These are phyloP conservation scores for Limnothrissa miodon DNA, from an alignment of 2,113 vertebrate species.

Conservation along the genomic window DNA sequence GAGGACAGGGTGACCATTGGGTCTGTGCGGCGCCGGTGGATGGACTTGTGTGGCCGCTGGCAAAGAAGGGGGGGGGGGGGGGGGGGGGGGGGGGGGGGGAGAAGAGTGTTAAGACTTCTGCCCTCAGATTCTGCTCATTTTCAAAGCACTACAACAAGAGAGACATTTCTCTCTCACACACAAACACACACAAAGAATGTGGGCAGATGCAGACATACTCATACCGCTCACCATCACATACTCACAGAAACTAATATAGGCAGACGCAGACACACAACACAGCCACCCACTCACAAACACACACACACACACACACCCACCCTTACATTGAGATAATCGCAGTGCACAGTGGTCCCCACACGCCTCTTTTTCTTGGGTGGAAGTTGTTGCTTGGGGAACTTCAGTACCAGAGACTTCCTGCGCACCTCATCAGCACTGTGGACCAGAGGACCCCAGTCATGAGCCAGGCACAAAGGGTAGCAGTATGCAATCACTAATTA, in stretches of 20 bases:
- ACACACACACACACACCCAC: background rate
- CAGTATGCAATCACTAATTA: no score
- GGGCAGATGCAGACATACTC: no score
- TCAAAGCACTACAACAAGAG: constrained; percentile 4
- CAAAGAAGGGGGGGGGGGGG: no score
- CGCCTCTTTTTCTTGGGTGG: constrained; percentile 95
- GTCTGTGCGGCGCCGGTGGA: constrained; percentile 93
- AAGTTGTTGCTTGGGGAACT: constrained; percentile 97
- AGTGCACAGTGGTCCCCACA: constrained; percentile 91
- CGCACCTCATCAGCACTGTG: constrained; percentile 94
- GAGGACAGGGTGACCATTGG: constrained; percentile 97
- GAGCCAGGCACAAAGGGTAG: background rate
- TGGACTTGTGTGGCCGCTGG: constrained; percentile 95
- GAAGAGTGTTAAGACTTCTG: background rate
- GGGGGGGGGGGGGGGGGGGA: background rate
- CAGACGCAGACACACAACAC: background rate
- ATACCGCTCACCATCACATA: no score
- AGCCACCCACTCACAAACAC: background rate
- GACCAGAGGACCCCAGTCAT: background rate
- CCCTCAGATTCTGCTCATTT: background rate
- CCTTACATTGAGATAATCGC: constrained; percentile 95
- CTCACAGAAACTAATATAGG: background rate
- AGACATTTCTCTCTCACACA: background rate
- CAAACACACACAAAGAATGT: constrained; percentile 16
- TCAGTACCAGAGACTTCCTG: constrained; percentile 94